These are phyloP conservation scores for Plebejus melissa DNA, from an alignment of 2,888 invertebrate genomes.

Conservation along the genomic window DNA sequence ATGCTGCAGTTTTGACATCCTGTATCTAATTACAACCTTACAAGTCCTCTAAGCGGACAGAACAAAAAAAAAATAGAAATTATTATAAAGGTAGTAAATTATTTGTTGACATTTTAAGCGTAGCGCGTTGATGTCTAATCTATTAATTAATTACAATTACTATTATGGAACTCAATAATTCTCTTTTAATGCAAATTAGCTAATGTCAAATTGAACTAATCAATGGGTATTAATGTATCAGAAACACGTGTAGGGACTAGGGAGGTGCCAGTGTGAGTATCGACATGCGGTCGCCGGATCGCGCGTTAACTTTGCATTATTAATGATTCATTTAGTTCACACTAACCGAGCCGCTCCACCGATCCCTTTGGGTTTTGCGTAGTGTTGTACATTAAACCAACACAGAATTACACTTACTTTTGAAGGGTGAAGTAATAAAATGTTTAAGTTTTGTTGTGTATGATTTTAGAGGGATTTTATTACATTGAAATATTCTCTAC, in stretches of 20 bases:
- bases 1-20: not conserved
- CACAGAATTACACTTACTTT: slow-evolving; percentile 29
- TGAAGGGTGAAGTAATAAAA: slow-evolving; percentile 15
- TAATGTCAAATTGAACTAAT: not conserved
- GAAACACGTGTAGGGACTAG: slow-evolving; percentile 39
- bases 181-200: not conserved
- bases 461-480: not conserved
- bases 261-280: slow-evolving; percentile 51
- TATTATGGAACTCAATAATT: not conserved
- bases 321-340: slow-evolving; percentile 80
- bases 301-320: slow-evolving; percentile 73
- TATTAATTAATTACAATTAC: not conserved
- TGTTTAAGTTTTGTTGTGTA: not conserved
- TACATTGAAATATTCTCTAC: not conserved
- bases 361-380: slow-evolving; percentile 64
- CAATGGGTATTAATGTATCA: slow-evolving; percentile 14
- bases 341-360: slow-evolving; percentile 69
- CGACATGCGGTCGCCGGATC: slow-evolving; percentile 50
- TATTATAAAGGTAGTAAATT: not conserved
- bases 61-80: not conserved
- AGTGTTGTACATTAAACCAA: slow-evolving; percentile 44
- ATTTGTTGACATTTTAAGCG: not conserved
- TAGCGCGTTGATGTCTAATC: not conserved
- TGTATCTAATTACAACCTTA: not conserved
- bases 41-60: not conserved